phyloP scores from a whole-genome alignment of 37 sponge, comb jelly and placozoan genomes.

The Geodia barretti region DNA sequence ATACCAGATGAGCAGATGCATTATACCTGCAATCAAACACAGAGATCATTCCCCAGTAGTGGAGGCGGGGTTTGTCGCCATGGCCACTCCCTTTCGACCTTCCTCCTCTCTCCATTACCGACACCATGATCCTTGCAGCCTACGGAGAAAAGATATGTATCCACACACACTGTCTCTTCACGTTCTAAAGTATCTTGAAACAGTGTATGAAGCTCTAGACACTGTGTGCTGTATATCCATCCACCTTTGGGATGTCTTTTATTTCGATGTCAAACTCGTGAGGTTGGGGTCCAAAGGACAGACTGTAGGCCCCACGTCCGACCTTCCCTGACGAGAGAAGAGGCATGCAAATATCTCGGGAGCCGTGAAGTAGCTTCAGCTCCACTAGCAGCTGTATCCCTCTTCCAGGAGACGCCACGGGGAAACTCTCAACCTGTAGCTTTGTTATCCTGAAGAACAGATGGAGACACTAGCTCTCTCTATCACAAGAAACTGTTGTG shows the following conservation, averaged over 20 bases:
- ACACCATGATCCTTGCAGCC: slow-evolving; percentile 48
- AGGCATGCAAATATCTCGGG: slow-evolving; percentile 1
- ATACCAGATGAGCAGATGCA: neutral
- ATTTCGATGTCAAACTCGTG: slow-evolving; percentile 18
- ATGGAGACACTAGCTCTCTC: too few species aligned
- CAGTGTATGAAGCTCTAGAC: too few species aligned
- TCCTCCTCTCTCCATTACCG: neutral
- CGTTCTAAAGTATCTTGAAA: too few species aligned
- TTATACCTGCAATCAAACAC: slow-evolving; percentile 41
- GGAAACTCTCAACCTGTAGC: slow-evolving; percentile 12
- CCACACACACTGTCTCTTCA: too few species aligned
- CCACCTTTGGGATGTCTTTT: slow-evolving; percentile 58
- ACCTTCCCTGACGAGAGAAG: neutral
- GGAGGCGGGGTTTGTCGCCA: neutral
- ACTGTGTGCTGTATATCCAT: neutral
- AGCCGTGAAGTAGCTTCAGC: slow-evolving; percentile 53
- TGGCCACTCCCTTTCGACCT: neutral
- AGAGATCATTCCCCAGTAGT: slow-evolving; percentile 48
- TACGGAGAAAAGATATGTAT: too few species aligned
- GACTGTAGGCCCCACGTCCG: too few species aligned
- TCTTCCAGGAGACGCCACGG: neutral
- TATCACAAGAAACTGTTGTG: too few species aligned
- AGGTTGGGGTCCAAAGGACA: neutral
- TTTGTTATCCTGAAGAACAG: slow-evolving; percentile 19
- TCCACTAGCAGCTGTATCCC: slow-evolving; percentile 34